A percentile compares a stretch with the other conserved stretches of the same genome.
These are phyloP conservation scores for Anoplophora glabripennis DNA, from an alignment of 1,140 invertebrate genomes.

Conservation along the genomic window DNA sequence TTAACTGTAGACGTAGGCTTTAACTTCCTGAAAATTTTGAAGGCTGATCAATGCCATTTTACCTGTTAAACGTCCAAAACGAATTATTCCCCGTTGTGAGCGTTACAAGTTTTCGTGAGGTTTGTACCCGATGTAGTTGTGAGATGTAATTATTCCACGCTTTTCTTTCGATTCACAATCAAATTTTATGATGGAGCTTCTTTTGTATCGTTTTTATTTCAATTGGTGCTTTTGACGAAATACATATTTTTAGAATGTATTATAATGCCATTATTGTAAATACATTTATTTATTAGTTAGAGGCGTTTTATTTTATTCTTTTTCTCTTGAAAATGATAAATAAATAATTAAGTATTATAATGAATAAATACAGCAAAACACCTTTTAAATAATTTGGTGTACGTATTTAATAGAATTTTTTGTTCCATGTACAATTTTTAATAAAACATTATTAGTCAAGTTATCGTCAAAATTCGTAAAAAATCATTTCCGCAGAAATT, in stretches of 20 bases:
- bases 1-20: background rate
- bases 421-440: no score
- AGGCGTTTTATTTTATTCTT: background rate
- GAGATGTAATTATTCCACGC: background rate
- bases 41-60: constrained; percentile 26
- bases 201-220: constrained; percentile 17
- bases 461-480: no score
- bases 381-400: no score
- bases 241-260: constrained; percentile 36
- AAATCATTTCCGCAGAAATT: no score
- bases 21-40: constrained; percentile 21
- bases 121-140: background rate
- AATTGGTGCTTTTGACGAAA: constrained; percentile 31
- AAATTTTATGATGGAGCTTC: background rate
- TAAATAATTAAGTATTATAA: background rate
- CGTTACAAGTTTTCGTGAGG: background rate
- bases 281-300: constrained; percentile 20
- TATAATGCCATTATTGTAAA: constrained; percentile 26
- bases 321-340: no score
- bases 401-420: no score
- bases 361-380: constrained; percentile 2
- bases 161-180: constrained; percentile 9
- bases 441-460: no score
- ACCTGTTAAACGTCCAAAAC: constrained; percentile 12
- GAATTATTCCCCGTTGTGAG: background rate